Evolutionary conservation across 2,888 invertebrate genomes (phyloP), one percentile per base, ranked within the genome.

Genomic region (Vesta saturnalis): DNA sequence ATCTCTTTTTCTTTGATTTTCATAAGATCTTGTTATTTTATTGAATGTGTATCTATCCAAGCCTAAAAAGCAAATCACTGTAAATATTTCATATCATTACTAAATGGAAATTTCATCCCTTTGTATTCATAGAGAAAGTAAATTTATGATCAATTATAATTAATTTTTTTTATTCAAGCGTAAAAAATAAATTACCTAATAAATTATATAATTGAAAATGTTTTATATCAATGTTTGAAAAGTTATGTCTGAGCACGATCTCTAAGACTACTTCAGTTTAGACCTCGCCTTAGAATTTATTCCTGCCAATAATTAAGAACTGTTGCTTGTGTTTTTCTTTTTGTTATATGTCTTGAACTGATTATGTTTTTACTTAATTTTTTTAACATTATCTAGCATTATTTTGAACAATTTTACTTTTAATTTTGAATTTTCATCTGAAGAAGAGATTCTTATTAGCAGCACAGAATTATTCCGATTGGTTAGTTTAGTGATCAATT

Each of bases 1-100:
- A n/a, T n/a, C n/a, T n/a, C n/a, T n/a, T n/a, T 39, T 39, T 39
- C 39, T 39, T 39, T 39, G 39, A 39, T 39, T 39, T 39, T 39
- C 39, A 39, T 23, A 23, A 23, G 3, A 5, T 23, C 23, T 23
- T n/a, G 8, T 23, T 23, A 23, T n/a, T 39, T 39, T n/a, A 39
- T 2, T 39, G 12, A 39, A 39, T n/a, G 39, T 12, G 39, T 39
- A 39, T 39, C n/a, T n/a, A 39, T n/a, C 39, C 39, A 39, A 39
- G 39, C 39, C 12, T 39, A 30, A 30, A 30, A 6, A 30, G 30
- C 30, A 30, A 30, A 30, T 30, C 10, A 30, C 5, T 30, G 30
- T 30, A 30, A 30, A 30, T 10, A 10, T 30, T 6, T 30, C 23
- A 23, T 5, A 23, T 23, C 23, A 23, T 23, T 8, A 5, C 23